Conservation (phyloP, 2,888 invertebrate genomes). For the Rhingia campestris region DNA sequence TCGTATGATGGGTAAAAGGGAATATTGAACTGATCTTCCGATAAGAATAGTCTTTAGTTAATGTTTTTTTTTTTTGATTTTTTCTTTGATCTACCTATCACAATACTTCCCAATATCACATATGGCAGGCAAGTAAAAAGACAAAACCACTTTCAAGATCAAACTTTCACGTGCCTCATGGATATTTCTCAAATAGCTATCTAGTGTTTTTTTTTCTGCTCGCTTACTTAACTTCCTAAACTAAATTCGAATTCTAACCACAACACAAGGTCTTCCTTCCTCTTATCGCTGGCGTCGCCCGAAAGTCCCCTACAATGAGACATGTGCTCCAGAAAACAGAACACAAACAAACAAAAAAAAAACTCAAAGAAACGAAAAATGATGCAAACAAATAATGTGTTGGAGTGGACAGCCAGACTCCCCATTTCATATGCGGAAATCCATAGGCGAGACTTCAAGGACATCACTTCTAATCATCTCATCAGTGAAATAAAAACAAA, state of each 20-base stretch:
- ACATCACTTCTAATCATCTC: constrained; percentile 78
- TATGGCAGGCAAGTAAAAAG: too few species aligned
- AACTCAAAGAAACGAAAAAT: constrained; percentile 20
- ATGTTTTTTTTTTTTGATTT: too few species aligned
- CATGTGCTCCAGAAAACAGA: neutral
- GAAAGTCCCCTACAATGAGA: neutral
- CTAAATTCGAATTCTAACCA: constrained; percentile 39
- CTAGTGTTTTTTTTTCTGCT: neutral
- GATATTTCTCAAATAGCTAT: too few species aligned
- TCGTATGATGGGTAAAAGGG: too few species aligned
- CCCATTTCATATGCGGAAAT: constrained; percentile 79
- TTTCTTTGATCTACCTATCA: too few species aligned
- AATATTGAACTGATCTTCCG: too few species aligned
- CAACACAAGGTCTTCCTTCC: neutral
- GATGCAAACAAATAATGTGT: constrained; percentile 57
- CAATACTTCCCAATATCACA: too few species aligned
- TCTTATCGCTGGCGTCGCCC: neutral
- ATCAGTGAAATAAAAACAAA: constrained; percentile 68
- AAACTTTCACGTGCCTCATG: too few species aligned
- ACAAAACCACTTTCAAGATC: too few species aligned
- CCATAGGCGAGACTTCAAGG: constrained; percentile 80
- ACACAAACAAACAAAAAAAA: too few species aligned
- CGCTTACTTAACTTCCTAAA: constrained; percentile 16
- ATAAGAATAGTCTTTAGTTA: too few species aligned
- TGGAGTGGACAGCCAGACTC: constrained; percentile 73